Base-by-base conservation (phyloP, 1,140 invertebrate species). In the Macrosteles quadrilineatus region DNA sequence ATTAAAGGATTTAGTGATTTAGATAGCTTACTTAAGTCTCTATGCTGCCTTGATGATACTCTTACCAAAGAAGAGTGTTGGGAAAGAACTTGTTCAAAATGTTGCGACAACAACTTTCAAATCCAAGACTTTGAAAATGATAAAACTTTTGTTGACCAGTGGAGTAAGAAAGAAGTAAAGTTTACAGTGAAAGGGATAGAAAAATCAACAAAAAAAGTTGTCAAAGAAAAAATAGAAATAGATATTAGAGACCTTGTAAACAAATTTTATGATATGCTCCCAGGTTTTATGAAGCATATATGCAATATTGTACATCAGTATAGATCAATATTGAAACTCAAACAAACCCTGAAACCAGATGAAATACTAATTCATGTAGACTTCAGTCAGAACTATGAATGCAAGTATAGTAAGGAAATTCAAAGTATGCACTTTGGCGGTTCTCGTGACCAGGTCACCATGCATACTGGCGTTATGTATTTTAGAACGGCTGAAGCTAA, bases 381-480 rank as follows among this genome's bases (percentile, higher is more conserved):
- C 70, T 79, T 79, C 72, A 73, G 72, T 31, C 72, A 79, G 67
- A 80, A 80, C 63, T 78, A 76, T 71, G 72, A 64, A 12, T 75
- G 71, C 31, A 80, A 80, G 71, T 78, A 79, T 70, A 62, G 53
- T 32, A 72, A 74, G 40, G 75, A 78, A 75, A 77, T 80, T 30
- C 78, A 80, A 74, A 73, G 74, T 30, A 70, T 72, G 9, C 75
- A 76, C 50, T 80, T 79, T 67, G 75, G 76, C 12, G 75, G 66
- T 14, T 77, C 74, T 9, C 72, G 74, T 67, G 68, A 71, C 31
- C 77, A 79, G 71, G 67, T 78, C 65, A 70, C 75, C n/a, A 73
- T 79, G 31, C 78, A 80, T 72, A 80, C 78, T 69, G 79, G 78
- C 9, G 76, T 76, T 62, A 74, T 74, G 75, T 76, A 69, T 72